A percentile compares a stretch with the other conserved stretches of the same genome.
Evolutionary conservation across 2,113 vertebrate species (phyloP).

Genomic region (Arvicanthis niloticus): DNA sequence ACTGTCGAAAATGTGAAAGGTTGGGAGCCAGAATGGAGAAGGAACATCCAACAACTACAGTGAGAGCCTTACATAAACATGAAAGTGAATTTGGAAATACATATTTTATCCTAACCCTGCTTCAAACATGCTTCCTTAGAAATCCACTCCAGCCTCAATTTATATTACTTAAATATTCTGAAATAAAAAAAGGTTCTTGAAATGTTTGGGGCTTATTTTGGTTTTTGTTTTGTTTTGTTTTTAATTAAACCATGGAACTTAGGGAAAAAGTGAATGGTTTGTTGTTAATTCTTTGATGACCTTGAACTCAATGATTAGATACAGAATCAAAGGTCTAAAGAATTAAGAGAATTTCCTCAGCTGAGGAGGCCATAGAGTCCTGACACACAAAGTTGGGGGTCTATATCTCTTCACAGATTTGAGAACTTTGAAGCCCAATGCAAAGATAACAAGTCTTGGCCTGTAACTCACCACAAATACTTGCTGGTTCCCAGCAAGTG

Average conservation of each 20-base stretch:
- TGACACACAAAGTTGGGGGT: neutral
- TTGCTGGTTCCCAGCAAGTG: neutral
- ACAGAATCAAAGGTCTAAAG: neutral
- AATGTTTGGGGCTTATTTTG: neutral
- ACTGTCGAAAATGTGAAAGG: neutral
- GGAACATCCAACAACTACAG: neutral
- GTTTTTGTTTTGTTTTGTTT: neutral
- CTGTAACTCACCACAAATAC: neutral
- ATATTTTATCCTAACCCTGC: neutral
- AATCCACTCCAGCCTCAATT: neutral
- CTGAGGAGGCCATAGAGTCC: accelerated
- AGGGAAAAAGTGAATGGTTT: neutral
- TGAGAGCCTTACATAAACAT: neutral
- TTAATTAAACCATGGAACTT: neutral
- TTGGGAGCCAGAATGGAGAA: neutral
- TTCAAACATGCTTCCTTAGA: too few species aligned
- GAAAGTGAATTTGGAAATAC: neutral
- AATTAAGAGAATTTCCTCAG: neutral
- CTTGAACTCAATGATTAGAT: neutral
- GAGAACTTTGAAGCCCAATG: neutral
- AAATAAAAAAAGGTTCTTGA: neutral
- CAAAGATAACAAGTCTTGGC: neutral
- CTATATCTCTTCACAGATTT: neutral
- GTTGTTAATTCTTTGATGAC: neutral
- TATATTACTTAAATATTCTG: neutral